Percentiles rank a stretch among this genome's conserved stretches.
These are phyloP conservation scores for Lindbergichthys nudifrons DNA, from an alignment of 2,797 vertebrate species.

Conservation along the genomic window DNA sequence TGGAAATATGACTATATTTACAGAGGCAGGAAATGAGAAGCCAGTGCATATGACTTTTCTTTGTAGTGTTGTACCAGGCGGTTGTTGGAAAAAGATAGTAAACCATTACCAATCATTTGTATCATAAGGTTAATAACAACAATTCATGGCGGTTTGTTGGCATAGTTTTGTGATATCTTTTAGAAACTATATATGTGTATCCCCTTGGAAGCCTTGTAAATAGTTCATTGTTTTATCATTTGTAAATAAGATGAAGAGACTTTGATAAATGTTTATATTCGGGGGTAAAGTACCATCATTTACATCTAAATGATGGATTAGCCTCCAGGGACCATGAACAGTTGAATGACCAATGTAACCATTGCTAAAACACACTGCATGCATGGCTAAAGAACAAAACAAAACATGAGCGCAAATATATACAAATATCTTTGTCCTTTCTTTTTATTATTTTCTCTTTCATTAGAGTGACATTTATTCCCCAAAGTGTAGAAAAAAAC, in stretches of 20 bases:
- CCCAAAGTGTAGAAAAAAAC: slow-evolving; percentile 32
- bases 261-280: not conserved
- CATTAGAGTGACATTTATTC: slow-evolving; percentile 41
- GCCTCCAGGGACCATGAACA: too few relatives aligned
- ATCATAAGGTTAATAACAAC: not conserved
- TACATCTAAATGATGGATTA: too few relatives aligned
- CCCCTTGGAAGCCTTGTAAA: not conserved
- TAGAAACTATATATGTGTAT: not conserved
- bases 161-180: not conserved
- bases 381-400: too few relatives aligned
- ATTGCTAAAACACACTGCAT: too few relatives aligned
- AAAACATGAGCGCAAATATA: too few relatives aligned
- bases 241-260: not conserved
- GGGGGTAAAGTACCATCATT: not conserved
- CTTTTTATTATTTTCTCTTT: not conserved
- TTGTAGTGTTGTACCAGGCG: not conserved
- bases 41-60: not conserved
- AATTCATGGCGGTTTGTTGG: not conserved
- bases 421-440: not conserved
- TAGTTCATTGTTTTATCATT: not conserved
- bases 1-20: not conserved
- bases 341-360: too few relatives aligned
- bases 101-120: not conserved
- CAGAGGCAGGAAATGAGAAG: not conserved
- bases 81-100: not conserved